Percentiles rank a stretch among this genome's conserved stretches.
Evolutionary conservation across 2,113 vertebrate species (phyloP).

Genomic region (Holacanthus passer): DNA sequence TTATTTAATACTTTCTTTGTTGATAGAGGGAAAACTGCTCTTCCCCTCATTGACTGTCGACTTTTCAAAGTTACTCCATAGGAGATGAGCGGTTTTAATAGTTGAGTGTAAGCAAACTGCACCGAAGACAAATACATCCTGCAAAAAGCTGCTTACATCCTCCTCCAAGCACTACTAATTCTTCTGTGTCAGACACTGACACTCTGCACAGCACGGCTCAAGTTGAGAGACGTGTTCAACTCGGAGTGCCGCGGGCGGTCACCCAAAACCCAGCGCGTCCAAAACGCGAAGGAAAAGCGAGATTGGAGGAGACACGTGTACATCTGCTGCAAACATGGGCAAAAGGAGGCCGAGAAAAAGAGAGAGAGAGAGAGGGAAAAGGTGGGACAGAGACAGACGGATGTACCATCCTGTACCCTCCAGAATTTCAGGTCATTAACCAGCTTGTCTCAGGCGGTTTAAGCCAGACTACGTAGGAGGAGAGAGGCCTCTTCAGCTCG

Average conservation of each 20-base stretch:
- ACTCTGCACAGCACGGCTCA: conserved; percentile 36
- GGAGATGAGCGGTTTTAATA: conserved; percentile 6
- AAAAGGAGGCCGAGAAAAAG: not conserved
- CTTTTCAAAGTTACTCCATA: conserved; percentile 10
- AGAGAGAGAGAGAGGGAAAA: not conserved
- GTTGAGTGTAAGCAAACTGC: not conserved
- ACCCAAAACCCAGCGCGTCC: conserved; percentile 37
- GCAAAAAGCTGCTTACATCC: conserved; percentile 6
- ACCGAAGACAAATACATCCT: conserved; percentile 2
- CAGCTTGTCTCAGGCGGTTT: conserved; percentile 34
- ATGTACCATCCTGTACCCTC: conserved; percentile 17
- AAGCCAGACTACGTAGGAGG: conserved; percentile 34
- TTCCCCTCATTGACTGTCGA: not conserved
- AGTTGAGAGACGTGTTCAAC: conserved; percentile 39
- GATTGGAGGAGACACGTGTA: conserved; percentile 29
- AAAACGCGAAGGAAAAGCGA: conserved; percentile 32
- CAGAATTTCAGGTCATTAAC: conserved; percentile 46
- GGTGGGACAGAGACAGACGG: conserved; percentile 20
- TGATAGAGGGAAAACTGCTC: not conserved
- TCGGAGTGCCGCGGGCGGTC: conserved; percentile 35
- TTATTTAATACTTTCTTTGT: not conserved
- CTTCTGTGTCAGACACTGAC: conserved; percentile 37
- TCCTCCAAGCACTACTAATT: conserved; percentile 14
- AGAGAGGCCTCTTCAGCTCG: conserved; percentile 7
- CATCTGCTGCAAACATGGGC: conserved; percentile 22